Evolutionary conservation across 2,113 vertebrate species (phyloP), one percentile per base, ranked within the genome.

Genomic region (Hydropotes inermis): DNA sequence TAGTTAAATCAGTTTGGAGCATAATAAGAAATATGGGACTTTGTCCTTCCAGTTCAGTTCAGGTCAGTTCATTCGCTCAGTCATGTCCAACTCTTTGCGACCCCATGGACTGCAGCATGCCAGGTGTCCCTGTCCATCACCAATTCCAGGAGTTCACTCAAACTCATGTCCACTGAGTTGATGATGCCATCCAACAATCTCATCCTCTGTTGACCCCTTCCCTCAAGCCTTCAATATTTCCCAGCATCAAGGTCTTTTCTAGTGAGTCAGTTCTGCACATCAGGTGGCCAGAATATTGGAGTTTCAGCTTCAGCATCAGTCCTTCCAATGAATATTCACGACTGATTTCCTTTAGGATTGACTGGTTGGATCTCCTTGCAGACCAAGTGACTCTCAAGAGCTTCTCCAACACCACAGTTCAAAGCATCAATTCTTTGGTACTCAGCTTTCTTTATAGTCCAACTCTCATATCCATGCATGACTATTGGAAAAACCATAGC

Each of bases 1-100:
- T 88, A 91, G 76, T 94, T 84, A 74, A 91, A 74, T 55, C 23
- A 92, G 11, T 84, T 61, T 43, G 27, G 39, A 87, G n/a, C 36
- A 52, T 74, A 30, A 79, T 50, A 90, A 74, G 10, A 50, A 30
- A 81, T 16, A 45, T 3, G 4, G 3, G 3, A 1, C 23, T 90
- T 94, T 91, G 39, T 1, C n/a, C n/a, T 95, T 79, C 19, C 15
- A 88, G 58, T 91, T 74, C 67, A 74, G 19, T 39, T 74, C 5
- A 74, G 67, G 17, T 39, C 67, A 11, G 0, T 39, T 39, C n/a
- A 74, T 10, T 74, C 6, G 19, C 5, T 74, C 67, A 23, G 19
- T 39, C 1, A 0, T 39, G 19, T 39, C 67, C 0, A 0, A 70
- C 19, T 39, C n/a, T 70, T 70, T 70, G n/a, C 19, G 11, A 23